Percentiles rank a stretch among this genome's conserved stretches.
phyloP scores from a whole-genome alignment of 1,140 invertebrate species.

The Ericerus pela region DNA sequence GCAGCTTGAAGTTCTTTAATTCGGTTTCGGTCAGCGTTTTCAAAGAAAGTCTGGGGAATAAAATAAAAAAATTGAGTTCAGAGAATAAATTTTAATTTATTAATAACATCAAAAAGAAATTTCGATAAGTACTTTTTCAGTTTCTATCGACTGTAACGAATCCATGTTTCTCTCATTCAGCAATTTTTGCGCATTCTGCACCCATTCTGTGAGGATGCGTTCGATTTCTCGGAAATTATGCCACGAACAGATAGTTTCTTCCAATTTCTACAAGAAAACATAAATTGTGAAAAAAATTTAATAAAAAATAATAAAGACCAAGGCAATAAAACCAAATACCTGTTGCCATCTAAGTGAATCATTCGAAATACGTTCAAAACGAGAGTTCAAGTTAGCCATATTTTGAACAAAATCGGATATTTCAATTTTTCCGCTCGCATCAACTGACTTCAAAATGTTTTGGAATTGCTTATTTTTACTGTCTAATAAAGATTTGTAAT shows the following conservation, averaged over 20 bases:
- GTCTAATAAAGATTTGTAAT: conserved; percentile 84
- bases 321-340: conserved; percentile 20
- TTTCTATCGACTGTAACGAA: conserved; percentile 24
- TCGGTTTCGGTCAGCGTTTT: conserved; percentile 64
- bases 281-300: neutral
- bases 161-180: conserved; percentile 53
- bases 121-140: conserved; percentile 32
- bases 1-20: conserved; percentile 63
- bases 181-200: conserved; percentile 63
- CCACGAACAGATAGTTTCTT: conserved; percentile 64
- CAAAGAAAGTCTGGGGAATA: conserved; percentile 63
- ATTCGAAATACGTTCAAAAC: conserved; percentile 58
- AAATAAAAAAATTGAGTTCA: too few relatives aligned
- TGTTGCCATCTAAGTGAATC: conserved; percentile 62
- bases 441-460: conserved; percentile 64
- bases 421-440: conserved; percentile 53
- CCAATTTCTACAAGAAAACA: conserved; percentile 28
- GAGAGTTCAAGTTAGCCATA: conserved; percentile 65
- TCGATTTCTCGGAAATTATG: conserved; percentile 67
- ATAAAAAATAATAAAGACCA: neutral
- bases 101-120: neutral
- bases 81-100: neutral
- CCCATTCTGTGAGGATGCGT: conserved; percentile 64
- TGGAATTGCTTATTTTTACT: conserved; percentile 89
- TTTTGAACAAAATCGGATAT: conserved; percentile 33